phyloP scores from a whole-genome alignment of 2,113 vertebrate genomes.

The Noctilio leporinus region DNA sequence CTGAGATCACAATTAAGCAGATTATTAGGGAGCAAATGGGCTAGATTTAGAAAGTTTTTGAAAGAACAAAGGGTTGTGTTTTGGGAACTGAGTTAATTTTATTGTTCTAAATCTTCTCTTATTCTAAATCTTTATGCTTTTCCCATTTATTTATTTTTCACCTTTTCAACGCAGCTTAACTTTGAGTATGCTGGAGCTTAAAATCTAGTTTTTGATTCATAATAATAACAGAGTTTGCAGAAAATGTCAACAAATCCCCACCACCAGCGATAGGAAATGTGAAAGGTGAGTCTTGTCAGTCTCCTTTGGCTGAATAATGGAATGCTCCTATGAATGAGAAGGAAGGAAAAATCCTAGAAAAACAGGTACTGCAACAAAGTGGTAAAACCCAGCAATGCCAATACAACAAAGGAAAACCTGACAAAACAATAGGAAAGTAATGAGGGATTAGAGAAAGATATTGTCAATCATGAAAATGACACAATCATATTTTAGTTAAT shows the following conservation, averaged over 20 bases:
- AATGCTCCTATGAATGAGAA: not conserved
- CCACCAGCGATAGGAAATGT: constrained; percentile 71
- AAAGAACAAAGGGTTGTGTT: constrained; percentile 1
- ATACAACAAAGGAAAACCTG: constrained; percentile 59
- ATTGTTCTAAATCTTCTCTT: constrained; percentile 3
- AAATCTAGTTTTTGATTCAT: constrained; percentile 78
- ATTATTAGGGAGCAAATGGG: not conserved
- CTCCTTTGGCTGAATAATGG: constrained; percentile 44
- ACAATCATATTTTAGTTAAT: constrained; percentile 48
- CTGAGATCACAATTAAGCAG: not conserved
- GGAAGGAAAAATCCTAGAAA: constrained; percentile 3
- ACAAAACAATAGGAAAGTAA: constrained; percentile 32
- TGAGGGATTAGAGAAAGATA: constrained; percentile 7
- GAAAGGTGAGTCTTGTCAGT: constrained; percentile 68
- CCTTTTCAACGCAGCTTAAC: constrained; percentile 76
- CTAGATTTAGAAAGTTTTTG: not conserved
- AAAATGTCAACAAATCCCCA: constrained; percentile 81
- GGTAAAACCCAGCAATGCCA: not conserved
- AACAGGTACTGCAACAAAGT: constrained; percentile 6
- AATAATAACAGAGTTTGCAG: constrained; percentile 77
- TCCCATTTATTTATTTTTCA: constrained; percentile 65
- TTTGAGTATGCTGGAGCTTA: constrained; percentile 79
- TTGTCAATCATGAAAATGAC: constrained; percentile 20
- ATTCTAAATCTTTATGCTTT: constrained; percentile 67
- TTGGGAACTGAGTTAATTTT: not conserved